Conservation (phyloP, 2,888 invertebrate genomes). For the Cancer borealis region DNA sequence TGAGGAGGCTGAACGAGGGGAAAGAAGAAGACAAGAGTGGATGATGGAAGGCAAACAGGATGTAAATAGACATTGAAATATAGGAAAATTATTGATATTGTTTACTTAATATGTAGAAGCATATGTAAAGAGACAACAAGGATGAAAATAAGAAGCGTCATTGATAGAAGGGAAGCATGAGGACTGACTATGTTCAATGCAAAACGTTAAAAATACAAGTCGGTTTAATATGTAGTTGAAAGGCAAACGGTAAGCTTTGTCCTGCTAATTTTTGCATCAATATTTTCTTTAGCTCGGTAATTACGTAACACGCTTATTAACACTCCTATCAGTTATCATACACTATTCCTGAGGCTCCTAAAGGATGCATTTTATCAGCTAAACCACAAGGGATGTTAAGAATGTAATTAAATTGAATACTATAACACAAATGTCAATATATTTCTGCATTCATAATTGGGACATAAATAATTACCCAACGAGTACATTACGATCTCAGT, state of each 20-base stretch:
- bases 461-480: neutral
- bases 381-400: neutral
- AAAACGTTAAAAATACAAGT: neutral
- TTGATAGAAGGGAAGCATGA: neutral
- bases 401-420: neutral
- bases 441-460: neutral
- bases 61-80: conserved; percentile 11
- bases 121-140: too few relatives aligned
- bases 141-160: too few relatives aligned
- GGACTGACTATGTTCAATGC: neutral
- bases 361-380: neutral
- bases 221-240: neutral
- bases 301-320: neutral
- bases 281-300: neutral
- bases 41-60: neutral
- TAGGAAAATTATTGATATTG: neutral
- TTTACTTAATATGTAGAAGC: neutral
- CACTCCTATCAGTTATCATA: neutral
- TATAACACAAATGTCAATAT: neutral
- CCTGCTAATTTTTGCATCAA: neutral
- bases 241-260: neutral
- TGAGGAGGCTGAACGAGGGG: neutral
- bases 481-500: neutral
- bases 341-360: neutral
- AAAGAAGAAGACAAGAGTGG: neutral